phyloP scores from a whole-genome alignment of 2,888 invertebrate genomes.

The Euzophera pinguis region DNA sequence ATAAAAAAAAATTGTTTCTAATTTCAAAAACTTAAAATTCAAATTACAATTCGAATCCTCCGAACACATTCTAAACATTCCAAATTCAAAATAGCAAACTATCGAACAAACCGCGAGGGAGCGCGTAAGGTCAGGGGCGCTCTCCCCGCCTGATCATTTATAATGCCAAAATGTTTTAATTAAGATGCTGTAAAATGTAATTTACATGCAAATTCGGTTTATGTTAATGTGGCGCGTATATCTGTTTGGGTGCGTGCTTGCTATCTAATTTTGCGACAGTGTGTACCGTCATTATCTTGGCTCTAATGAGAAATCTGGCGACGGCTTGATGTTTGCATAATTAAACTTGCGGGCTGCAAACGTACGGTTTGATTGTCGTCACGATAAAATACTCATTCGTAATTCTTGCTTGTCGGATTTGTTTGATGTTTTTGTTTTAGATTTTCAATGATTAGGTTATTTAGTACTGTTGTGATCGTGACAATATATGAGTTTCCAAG shows the following conservation, averaged over 20 bases:
- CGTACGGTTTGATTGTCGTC: constrained; percentile 74
- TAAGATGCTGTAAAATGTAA: constrained; percentile 82
- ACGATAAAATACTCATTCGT: constrained; percentile 69
- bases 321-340: constrained; percentile 79
- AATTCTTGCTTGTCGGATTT: constrained; percentile 42
- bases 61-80: constrained; percentile 11
- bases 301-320: constrained; percentile 80
- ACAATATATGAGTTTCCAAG: too few species aligned
- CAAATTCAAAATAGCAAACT: constrained; percentile 43
- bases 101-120: constrained; percentile 54
- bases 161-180: constrained; percentile 82
- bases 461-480: too few species aligned
- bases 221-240: constrained; percentile 80
- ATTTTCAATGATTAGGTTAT: neutral
- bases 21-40: too few species aligned
- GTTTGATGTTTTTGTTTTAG: constrained; percentile 10
- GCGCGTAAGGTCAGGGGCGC: constrained; percentile 62
- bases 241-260: constrained; percentile 80
- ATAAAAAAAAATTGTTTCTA: too few species aligned
- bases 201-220: constrained; percentile 82
- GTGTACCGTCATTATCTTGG: constrained; percentile 79
- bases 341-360: constrained; percentile 72
- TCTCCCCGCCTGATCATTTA: constrained; percentile 76
- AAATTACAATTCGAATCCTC: neutral
- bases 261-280: constrained; percentile 80